Base-by-base conservation (phyloP, 2,113 vertebrate genomes). In the Brevimyrus niger region DNA sequence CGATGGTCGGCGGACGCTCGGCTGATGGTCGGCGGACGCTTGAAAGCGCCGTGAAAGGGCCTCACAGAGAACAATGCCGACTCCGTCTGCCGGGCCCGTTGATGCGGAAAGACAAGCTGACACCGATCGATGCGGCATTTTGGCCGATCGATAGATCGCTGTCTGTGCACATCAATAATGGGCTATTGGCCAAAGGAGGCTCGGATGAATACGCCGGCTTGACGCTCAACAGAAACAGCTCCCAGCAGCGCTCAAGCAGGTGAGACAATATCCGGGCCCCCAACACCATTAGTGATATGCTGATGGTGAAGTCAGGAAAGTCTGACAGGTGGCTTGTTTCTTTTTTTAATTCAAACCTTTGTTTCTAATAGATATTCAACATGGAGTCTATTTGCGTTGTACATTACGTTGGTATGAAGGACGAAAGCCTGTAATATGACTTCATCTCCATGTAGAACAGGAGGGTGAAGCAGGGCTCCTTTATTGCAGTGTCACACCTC, bases 111-210 rank as follows among this genome's bases (percentile, higher is more conserved):
- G 76, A 61, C 50, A 84, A 85, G 51, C 38, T 58, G 88, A 80
- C 51, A 13, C 80, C 27, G 44, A 84, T 85, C 88, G 46, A 84
- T 85, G 48, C 73, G 35, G 48, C 48, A 55, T 89, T 80, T 80
- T 80, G 69, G 46, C 15, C 23, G 31, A 80, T 88, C 88, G n/a
- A 88, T 88, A 88, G 69, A 88, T 88, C 17, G n/a, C 88, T 51
- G 44, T 88, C 88, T 50, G 65, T 50, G 46, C 19, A 8, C 47
- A 51, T 80, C 88, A 80, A 88, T 80, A 50, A 51, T 51, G 69
- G n/a, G 46, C 17, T 80, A 35, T 48, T 80, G 47, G 47, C 46
- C 7, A 47, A 15, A 46, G 87, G 87, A 27, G 58, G 44, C 19
- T 27, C 0, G 4, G 61, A 88, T n/a, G 23, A 69, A 88, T 17